Evolutionary conservation across 2,888 invertebrate species (phyloP), one percentile per base, ranked within the genome.

Genomic region (Andrena flavipes): DNA sequence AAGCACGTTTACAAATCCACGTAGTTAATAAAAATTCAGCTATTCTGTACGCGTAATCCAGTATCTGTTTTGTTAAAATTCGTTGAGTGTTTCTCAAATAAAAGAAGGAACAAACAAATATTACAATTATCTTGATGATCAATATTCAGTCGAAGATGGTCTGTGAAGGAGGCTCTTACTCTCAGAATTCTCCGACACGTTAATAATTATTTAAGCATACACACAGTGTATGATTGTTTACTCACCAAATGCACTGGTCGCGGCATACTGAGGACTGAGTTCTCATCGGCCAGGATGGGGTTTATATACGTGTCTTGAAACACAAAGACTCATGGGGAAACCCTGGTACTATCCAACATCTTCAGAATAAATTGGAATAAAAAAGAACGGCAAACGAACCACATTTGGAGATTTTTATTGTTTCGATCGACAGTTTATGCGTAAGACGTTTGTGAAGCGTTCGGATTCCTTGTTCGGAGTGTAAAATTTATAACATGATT

Each of bases 211-310:
- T 20, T 23, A 56, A 4, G 20, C 10, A 56, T 10, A 56, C 10
- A 56, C 35, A 2, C 13, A 10, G 60, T 33, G 7, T n/a, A 13
- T 79, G 56, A 7, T 4, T 60, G 2, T 42, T 64, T 70, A 80
- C 77, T 80, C 20, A 80, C 79, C 79, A 77, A 67, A 42, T 65
- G 70, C 60, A 65, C 42, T 16, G 65, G 51, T 76, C 77, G 79
- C 29, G 51, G 51, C 79, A 80, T 80, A 26, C n/a, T 71, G 30
- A 60, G 35, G 60, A 80, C 79, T 80, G 76, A 69, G n/a, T 59
- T 64, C 30, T 3, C 54, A 64, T 64, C 63, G 64, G 2, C n/a
- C 23, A 30, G 29, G 29, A 69, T 20, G 35, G 56, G 48, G 23
- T 42, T 80, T 80, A 80, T 80, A 77, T 80, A 77, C 35, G 20